Conservation (phyloP, 1,140 invertebrate genomes). For the Nebria ingens region DNA sequence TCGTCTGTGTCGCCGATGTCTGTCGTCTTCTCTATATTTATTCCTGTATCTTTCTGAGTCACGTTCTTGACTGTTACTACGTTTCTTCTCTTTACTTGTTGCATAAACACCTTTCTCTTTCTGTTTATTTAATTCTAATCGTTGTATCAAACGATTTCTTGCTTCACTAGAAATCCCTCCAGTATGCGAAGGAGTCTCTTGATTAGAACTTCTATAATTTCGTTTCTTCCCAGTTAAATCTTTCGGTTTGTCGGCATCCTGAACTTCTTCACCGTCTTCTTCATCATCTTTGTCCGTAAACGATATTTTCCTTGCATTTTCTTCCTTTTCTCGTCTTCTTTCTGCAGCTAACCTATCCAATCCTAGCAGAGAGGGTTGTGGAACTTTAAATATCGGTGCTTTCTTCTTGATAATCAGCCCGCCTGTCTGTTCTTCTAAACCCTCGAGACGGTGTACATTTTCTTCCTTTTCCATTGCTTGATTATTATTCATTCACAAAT, state of each 20-base stretch:
- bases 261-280: constrained; percentile 38
- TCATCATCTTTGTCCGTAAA: constrained; percentile 51
- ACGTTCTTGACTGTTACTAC: constrained; percentile 19
- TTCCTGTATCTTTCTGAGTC: constrained; percentile 28
- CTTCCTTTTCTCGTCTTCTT: constrained; percentile 54
- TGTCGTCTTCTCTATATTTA: constrained; percentile 28
- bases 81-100: constrained; percentile 36
- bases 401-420: constrained; percentile 76
- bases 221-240: constrained; percentile 33
- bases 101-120: constrained; percentile 42
- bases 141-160: constrained; percentile 54
- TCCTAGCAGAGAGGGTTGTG: constrained; percentile 69
- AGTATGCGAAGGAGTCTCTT: constrained; percentile 89
- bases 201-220: constrained; percentile 63
- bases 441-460: constrained; percentile 70
- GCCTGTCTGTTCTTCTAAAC: constrained; percentile 57
- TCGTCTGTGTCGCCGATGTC: constrained; percentile 25
- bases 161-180: constrained; percentile 80
- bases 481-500: constrained; percentile 12
- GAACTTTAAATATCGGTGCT: constrained; percentile 63
- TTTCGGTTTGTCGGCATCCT: constrained; percentile 30
- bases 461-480: constrained; percentile 35
- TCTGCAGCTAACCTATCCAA: constrained; percentile 77
- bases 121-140: constrained; percentile 37
- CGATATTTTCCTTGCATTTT: constrained; percentile 48